Percentiles rank a stretch among this genome's conserved stretches.
Evolutionary conservation across 2,888 invertebrate genomes (phyloP).

Genomic region (Anorthoa munda): DNA sequence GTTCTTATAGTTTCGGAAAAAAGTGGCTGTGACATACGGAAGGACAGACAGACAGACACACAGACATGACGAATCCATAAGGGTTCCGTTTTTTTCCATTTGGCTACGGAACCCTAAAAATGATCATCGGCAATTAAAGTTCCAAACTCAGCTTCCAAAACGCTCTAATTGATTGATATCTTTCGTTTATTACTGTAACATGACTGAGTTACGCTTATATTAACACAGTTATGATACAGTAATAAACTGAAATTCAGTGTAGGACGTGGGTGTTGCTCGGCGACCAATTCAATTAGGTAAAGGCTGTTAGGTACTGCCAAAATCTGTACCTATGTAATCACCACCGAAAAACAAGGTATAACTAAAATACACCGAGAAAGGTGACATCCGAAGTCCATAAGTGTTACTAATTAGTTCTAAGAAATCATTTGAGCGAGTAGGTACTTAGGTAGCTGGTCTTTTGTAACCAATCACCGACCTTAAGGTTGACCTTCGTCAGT

Average conservation of each 20-base stretch:
- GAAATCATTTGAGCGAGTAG: constrained; percentile 40
- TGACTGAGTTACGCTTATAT: not conserved
- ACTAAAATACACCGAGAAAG: constrained; percentile 12
- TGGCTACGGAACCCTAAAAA: no score
- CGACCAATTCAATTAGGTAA: constrained; percentile 5
- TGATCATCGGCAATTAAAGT: no score
- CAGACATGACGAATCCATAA: no score
- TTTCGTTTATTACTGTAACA: not conserved
- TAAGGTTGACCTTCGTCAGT: constrained; percentile 9
- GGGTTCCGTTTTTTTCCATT: no score
- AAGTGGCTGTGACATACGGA: no score
- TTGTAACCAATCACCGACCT: constrained; percentile 13
- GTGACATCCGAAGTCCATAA: constrained; percentile 22
- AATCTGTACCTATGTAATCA: not conserved
- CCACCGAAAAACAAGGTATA: constrained; percentile 10
- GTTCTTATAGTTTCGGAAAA: no score
- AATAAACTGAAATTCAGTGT: no score
- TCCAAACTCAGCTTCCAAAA: not conserved
- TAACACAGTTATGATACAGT: no score
- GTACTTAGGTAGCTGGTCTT: constrained; percentile 14
- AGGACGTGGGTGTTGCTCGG: no score
- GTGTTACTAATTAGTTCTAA: constrained; percentile 38
- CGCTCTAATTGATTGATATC: not conserved
- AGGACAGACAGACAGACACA: no score
- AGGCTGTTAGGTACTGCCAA: not conserved